A percentile compares a stretch with the other conserved stretches of the same genome.
Evolutionary conservation across 2,797 vertebrate species (phyloP).

Genomic region (Thalassophryne amazonica): DNA sequence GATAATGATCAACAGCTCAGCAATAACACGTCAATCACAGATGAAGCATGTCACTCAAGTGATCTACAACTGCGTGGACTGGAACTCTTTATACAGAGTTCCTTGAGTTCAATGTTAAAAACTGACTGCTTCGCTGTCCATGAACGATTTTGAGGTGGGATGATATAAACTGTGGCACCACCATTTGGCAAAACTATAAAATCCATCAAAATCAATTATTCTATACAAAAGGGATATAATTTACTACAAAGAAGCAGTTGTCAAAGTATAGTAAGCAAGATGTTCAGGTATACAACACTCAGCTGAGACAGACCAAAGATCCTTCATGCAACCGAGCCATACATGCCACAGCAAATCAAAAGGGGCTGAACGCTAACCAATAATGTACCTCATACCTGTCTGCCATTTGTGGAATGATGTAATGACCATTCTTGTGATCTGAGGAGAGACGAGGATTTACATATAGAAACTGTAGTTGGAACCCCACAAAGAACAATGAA

Average conservation of each 20-base stretch:
- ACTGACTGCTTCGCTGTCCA: too few relatives aligned
- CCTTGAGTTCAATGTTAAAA: too few relatives aligned
- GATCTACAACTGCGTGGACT: neutral
- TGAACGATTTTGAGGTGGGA: neutral
- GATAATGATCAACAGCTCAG: slow-evolving; percentile 9
- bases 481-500: too few relatives aligned
- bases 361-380: neutral
- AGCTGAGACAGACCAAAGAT: neutral
- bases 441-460: neutral
- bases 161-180: slow-evolving; percentile 25
- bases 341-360: slow-evolving; percentile 1
- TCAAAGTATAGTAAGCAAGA: slow-evolving; percentile 10
- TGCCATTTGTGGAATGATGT: slow-evolving; percentile 99
- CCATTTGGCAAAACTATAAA: slow-evolving; percentile 49
- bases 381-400: slow-evolving; percentile 84
- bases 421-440: slow-evolving; percentile 99
- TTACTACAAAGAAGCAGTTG: slow-evolving; percentile 3
- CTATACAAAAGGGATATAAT: neutral
- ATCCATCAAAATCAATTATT: slow-evolving; percentile 22
- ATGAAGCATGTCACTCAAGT: slow-evolving; percentile 7
- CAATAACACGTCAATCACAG: slow-evolving; percentile 14
- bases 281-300: neutral
- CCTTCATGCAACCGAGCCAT: slow-evolving; percentile 10
- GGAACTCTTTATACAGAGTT: too few relatives aligned
- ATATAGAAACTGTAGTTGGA: too few relatives aligned